Conservation (phyloP, 2,797 vertebrate genomes). For the Rhincodon typus region DNA sequence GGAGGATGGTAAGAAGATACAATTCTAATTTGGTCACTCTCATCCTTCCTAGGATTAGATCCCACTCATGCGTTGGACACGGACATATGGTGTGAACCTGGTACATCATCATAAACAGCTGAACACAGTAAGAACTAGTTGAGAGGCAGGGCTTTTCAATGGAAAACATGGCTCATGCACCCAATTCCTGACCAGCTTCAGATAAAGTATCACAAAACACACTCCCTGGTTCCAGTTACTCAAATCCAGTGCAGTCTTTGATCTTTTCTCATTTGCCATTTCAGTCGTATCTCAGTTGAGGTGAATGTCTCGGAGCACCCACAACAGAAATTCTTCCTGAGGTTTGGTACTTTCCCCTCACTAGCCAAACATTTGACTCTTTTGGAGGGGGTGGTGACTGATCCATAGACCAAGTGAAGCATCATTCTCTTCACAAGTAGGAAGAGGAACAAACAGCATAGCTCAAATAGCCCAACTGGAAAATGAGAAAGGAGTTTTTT, state of each 20-base stretch:
- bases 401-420: neutral
- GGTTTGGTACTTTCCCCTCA: neutral
- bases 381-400: no score
- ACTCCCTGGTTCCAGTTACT: neutral
- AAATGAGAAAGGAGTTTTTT: neutral
- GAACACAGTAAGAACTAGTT: neutral
- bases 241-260: neutral
- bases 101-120: neutral
- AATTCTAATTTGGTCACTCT: neutral
- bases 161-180: neutral
- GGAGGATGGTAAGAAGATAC: neutral
- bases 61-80: neutral
- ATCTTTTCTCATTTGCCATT: neutral
- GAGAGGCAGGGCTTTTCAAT: neutral
- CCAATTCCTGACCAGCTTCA: neutral
- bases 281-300: neutral
- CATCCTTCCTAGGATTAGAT: neutral
- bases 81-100: neutral
- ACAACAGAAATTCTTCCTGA: neutral
- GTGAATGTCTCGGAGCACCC: neutral
- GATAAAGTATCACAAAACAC: neutral
- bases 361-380: neutral
- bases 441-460: neutral
- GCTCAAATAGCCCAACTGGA: neutral
- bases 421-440: neutral